phyloP scores from a whole-genome alignment of 2,888 invertebrate species.

The Leptura quadrifasciata region DNA sequence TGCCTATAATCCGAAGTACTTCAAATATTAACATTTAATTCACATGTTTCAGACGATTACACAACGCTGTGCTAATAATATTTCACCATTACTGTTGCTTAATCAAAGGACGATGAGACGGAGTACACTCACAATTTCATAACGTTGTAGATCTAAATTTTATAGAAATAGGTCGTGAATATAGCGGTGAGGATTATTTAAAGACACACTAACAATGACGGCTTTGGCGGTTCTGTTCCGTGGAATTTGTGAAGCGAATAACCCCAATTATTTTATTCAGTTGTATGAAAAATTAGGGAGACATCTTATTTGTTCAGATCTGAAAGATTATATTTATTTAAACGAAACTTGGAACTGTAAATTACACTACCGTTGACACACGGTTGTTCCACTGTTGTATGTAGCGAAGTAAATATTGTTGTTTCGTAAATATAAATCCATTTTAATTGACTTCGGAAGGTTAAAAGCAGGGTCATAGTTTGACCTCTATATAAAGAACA shows the following conservation, averaged over 20 bases:
- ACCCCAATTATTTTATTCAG: neutral
- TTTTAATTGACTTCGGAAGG: too few species aligned
- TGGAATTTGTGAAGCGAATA: constrained; percentile 9
- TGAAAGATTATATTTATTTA: neutral
- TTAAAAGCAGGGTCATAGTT: too few species aligned
- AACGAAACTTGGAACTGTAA: too few species aligned
- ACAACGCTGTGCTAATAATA: neutral
- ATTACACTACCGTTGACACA: too few species aligned
- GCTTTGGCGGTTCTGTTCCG: constrained; percentile 4
- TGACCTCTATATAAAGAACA: too few species aligned
- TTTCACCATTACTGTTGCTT: constrained; percentile 1
- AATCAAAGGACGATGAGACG: constrained; percentile 17
- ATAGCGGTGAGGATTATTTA: constrained; percentile 17
- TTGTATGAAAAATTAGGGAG: neutral
- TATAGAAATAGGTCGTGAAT: constrained; percentile 7
- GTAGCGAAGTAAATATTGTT: too few species aligned
- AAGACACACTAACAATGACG: constrained; percentile 3
- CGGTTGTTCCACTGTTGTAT: too few species aligned
- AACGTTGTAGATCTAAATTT: constrained; percentile 2
- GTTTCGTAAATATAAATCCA: too few species aligned
- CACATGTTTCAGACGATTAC: neutral
- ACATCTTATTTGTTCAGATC: constrained; percentile 6
- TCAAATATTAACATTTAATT: neutral
- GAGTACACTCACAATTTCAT: constrained; percentile 3
- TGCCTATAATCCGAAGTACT: neutral